phyloP scores from a whole-genome alignment of 2,113 vertebrate species.

The Corythoichthys intestinalis region DNA sequence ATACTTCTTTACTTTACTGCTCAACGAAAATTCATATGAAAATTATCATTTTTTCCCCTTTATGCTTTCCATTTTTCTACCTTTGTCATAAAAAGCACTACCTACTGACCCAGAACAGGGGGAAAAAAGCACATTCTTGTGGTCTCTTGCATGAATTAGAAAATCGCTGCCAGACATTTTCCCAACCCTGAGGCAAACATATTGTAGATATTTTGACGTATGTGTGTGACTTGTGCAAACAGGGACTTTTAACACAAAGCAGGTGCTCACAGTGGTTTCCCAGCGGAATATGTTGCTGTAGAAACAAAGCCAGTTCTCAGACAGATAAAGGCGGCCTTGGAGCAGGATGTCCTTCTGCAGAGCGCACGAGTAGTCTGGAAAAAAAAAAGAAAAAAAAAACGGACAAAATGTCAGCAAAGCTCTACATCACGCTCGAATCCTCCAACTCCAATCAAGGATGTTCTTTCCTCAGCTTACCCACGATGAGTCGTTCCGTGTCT shows the following conservation, averaged over 20 bases:
- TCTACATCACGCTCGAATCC: neutral
- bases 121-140: neutral
- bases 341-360: constrained; percentile 88
- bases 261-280: constrained; percentile 82
- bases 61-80: too few species aligned
- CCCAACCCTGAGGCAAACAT: neutral
- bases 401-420: neutral
- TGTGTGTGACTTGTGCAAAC: constrained; percentile 17
- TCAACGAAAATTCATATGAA: too few species aligned
- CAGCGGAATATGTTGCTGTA: constrained; percentile 93
- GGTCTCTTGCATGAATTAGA: neutral
- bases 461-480: constrained; percentile 72
- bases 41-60: too few species aligned
- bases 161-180: neutral
- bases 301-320: constrained; percentile 90
- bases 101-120: neutral
- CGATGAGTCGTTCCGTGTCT: constrained; percentile 84
- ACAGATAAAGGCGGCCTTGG: constrained; percentile 86
- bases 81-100: too few species aligned
- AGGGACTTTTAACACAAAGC: constrained; percentile 21
- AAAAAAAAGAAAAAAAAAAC: neutral
- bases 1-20: neutral
- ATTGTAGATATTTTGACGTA: too few species aligned
- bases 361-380: constrained; percentile 85
- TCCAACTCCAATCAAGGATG: neutral